Evolutionary conservation across 2,113 vertebrate genomes (phyloP).

Genomic region (Scopus umbretta): DNA sequence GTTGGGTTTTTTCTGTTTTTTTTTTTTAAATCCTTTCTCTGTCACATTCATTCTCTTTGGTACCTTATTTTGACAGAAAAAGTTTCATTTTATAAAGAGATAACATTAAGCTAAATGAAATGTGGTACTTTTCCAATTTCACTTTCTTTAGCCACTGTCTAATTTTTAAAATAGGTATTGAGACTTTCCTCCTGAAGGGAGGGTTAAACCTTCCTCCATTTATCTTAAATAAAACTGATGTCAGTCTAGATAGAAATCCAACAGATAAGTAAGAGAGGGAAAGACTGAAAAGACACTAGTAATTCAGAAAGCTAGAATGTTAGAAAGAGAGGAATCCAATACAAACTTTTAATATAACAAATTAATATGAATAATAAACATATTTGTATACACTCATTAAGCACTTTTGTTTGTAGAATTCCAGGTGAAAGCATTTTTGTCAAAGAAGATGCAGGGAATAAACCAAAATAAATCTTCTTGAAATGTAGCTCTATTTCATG

Average conservation of each 20-base stretch:
- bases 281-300: not conserved
- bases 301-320: not conserved
- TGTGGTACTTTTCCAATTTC: not conserved
- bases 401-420: not conserved
- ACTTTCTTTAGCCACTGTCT: not conserved
- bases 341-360: not conserved
- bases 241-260: not conserved
- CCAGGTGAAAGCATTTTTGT: not conserved
- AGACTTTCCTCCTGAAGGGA: not conserved
- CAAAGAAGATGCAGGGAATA: not conserved
- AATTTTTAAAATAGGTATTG: not conserved
- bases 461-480: not conserved
- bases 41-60: not conserved
- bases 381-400: not conserved
- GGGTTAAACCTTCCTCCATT: not conserved
- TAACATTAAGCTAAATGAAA: not conserved
- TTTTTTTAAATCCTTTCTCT: not conserved
- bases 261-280: not conserved
- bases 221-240: not conserved
- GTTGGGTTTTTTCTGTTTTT: not conserved
- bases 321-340: not conserved
- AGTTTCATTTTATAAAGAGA: not conserved
- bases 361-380: not conserved
- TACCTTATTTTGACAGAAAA: not conserved
- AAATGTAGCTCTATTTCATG: not conserved